These are phyloP conservation scores for Microplitis deprimator DNA, from an alignment of 2,888 invertebrate genomes.

Conservation along the genomic window DNA sequence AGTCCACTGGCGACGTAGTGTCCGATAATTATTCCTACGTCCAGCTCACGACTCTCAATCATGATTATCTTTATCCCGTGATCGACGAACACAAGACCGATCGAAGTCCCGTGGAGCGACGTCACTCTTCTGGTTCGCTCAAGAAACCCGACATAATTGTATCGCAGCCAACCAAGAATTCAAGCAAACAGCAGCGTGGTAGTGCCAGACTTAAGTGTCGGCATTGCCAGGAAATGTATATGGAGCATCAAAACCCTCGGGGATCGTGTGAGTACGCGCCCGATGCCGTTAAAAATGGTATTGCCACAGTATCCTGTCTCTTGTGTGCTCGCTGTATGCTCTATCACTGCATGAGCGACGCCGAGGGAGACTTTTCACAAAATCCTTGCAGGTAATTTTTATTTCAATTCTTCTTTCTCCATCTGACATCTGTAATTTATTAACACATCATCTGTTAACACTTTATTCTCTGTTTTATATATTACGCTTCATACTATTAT, in stretches of 20 bases:
- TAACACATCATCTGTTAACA: background rate
- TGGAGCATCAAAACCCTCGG: slow-evolving; percentile 86
- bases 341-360: slow-evolving; percentile 94
- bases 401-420: background rate
- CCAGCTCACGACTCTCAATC: slow-evolving; percentile 83
- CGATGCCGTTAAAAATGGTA: slow-evolving; percentile 84
- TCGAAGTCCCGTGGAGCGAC: slow-evolving; percentile 60
- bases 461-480: background rate
- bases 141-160: slow-evolving; percentile 78
- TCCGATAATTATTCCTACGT: slow-evolving; percentile 88
- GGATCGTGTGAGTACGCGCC: slow-evolving; percentile 91
- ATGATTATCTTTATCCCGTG: slow-evolving; percentile 91
- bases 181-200: slow-evolving; percentile 56
- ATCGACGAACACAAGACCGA: slow-evolving; percentile 74
- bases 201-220: slow-evolving; percentile 75
- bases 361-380: slow-evolving; percentile 88
- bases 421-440: background rate
- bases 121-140: slow-evolving; percentile 71
- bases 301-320: slow-evolving; percentile 88
- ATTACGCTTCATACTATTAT: background rate
- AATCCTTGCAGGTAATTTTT: slow-evolving; percentile 81
- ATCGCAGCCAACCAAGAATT: slow-evolving; percentile 71
- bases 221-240: slow-evolving; percentile 86
- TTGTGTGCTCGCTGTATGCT: slow-evolving; percentile 90
- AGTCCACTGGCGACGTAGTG: slow-evolving; percentile 58